These are phyloP conservation scores for Florisuga fusca DNA, from an alignment of 2,797 vertebrate species.

Conservation along the genomic window DNA sequence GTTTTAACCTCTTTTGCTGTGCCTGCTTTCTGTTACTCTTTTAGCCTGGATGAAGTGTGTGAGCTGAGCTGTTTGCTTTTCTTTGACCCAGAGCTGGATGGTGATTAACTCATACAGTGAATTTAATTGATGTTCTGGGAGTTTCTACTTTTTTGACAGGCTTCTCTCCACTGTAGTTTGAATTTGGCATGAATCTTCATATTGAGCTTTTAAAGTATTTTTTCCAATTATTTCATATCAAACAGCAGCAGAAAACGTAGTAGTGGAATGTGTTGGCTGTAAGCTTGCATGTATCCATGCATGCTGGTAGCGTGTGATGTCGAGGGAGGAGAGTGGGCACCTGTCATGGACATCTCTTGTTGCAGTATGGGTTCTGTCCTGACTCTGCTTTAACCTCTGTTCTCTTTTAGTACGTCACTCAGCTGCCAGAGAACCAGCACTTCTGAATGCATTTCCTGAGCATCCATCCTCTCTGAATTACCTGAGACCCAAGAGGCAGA, in stretches of 20 bases:
- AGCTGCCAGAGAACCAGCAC: conserved; percentile 74
- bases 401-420: conserved; percentile 82
- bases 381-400: conserved; percentile 39
- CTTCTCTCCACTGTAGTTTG: conserved; percentile 2
- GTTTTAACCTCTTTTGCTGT: conserved; percentile 62
- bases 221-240: conserved; percentile 50
- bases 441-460: conserved; percentile 42
- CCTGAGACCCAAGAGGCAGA: conserved; percentile 90
- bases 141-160: conserved; percentile 39
- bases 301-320: conserved; percentile 12
- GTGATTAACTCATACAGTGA: conserved; percentile 56
- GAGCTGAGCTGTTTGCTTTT: conserved; percentile 61
- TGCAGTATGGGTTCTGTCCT: background rate
- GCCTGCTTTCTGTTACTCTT: conserved; percentile 71
- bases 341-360: background rate
- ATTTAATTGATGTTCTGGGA: conserved; percentile 49
- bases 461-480: conserved; percentile 72
- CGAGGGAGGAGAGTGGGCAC: background rate
- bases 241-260: conserved; percentile 9
- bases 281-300: conserved; percentile 63
- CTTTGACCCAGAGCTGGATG: conserved; percentile 45
- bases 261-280: conserved; percentile 56
- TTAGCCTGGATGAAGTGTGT: conserved; percentile 26
- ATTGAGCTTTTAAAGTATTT: conserved; percentile 43
- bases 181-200: conserved; percentile 66